Evolutionary conservation across 2,888 invertebrate species (phyloP).

Genomic region (Cephalotes varians): DNA sequence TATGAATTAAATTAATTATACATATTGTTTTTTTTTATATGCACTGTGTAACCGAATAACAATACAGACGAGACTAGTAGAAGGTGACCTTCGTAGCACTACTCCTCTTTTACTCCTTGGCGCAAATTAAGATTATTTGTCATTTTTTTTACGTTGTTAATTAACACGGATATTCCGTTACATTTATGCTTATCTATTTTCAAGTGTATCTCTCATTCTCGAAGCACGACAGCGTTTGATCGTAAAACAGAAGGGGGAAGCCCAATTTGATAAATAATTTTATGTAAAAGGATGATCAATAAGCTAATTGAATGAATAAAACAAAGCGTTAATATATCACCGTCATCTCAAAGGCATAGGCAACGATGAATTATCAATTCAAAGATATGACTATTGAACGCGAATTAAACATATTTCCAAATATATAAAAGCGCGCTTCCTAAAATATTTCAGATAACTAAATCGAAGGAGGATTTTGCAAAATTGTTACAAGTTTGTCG

Average conservation of each 20-base stretch:
- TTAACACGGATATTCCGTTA: slow-evolving; percentile 66
- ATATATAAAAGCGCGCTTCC: background rate
- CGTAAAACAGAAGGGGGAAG: slow-evolving; percentile 79
- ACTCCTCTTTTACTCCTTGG: slow-evolving; percentile 78
- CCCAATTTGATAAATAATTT: slow-evolving; percentile 74
- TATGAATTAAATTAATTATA: slow-evolving; percentile 84
- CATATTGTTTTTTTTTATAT: slow-evolving; percentile 84
- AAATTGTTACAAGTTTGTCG: background rate
- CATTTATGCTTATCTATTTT: slow-evolving; percentile 43
- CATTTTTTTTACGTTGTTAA: slow-evolving; percentile 72
- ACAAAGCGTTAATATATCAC: slow-evolving; percentile 50
- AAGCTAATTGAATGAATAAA: slow-evolving; percentile 62
- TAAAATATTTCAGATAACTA: background rate
- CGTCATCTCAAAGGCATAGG: slow-evolving; percentile 78
- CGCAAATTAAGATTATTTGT: slow-evolving; percentile 79
- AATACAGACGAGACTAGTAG: slow-evolving; percentile 85
- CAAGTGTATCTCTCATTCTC: slow-evolving; percentile 52
- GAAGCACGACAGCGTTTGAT: slow-evolving; percentile 81
- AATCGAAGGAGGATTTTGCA: background rate
- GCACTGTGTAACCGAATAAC: slow-evolving; percentile 84
- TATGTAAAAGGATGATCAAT: background rate
- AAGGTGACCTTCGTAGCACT: slow-evolving; percentile 83
- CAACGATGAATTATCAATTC: slow-evolving; percentile 69
- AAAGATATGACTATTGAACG: background rate
- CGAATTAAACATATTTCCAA: slow-evolving; percentile 34